A percentile compares a stretch with the other conserved stretches of the same genome.
phyloP scores from a whole-genome alignment of 1,140 invertebrate genomes.

The Formica selysi region DNA sequence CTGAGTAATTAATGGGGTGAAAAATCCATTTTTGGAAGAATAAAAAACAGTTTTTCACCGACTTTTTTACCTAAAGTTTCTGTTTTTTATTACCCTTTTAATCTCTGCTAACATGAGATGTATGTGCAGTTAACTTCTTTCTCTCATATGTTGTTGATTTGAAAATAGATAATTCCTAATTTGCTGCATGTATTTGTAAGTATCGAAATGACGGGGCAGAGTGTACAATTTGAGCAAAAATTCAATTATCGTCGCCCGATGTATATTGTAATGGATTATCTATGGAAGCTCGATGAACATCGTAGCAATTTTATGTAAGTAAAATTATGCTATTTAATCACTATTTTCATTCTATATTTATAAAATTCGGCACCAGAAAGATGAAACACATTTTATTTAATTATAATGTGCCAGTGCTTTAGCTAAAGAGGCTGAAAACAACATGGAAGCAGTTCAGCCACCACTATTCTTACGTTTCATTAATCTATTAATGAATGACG shows the following conservation, averaged over 20 bases:
- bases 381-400: slow-evolving; percentile 40
- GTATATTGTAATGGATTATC: slow-evolving; percentile 97
- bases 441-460: slow-evolving; percentile 96
- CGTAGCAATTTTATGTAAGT: slow-evolving; percentile 91
- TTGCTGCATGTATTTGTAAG: slow-evolving; percentile 97
- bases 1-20: too few relatives aligned
- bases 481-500: slow-evolving; percentile 98
- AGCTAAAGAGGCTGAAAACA: slow-evolving; percentile 92
- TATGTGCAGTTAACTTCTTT: neutral
- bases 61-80: too few relatives aligned
- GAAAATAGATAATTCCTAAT: slow-evolving; percentile 89
- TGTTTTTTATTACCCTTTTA: too few relatives aligned
- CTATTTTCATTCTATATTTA: neutral
- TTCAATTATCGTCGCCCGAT: slow-evolving; percentile 98
- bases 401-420: slow-evolving; percentile 83
- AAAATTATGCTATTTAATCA: slow-evolving; percentile 37
- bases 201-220: slow-evolving; percentile 98
- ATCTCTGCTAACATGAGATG: too few relatives aligned
- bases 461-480: slow-evolving; percentile 97
- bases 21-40: too few relatives aligned
- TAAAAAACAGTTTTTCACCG: too few relatives aligned
- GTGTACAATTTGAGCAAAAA: slow-evolving; percentile 98
- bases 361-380: neutral
- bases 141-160: neutral
- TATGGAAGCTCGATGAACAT: slow-evolving; percentile 94